Evolutionary conservation across 2,888 invertebrate species (phyloP).

Genomic region (Mythimna pallens): DNA sequence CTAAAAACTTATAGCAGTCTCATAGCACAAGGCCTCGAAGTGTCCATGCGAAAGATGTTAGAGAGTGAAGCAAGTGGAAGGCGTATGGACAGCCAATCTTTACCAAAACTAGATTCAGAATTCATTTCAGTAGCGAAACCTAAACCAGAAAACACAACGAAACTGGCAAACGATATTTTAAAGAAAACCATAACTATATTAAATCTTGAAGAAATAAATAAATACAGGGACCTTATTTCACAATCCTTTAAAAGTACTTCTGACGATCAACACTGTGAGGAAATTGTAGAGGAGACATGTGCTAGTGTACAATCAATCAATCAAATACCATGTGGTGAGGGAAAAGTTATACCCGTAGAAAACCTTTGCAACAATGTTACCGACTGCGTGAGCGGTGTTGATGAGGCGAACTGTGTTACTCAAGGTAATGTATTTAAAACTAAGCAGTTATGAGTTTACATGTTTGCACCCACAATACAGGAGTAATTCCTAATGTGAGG

Average conservation of each 20-base stretch:
- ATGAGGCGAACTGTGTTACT: conserved; percentile 77
- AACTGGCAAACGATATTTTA: neutral
- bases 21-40: conserved; percentile 63
- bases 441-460: neutral
- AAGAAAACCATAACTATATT: conserved; percentile 13
- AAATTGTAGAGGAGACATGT: conserved; percentile 69
- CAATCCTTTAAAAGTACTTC: conserved; percentile 42
- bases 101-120: conserved; percentile 13
- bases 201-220: conserved; percentile 45
- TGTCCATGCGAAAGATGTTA: conserved; percentile 60
- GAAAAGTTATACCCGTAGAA: conserved; percentile 68
- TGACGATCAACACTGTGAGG: conserved; percentile 61
- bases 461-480: too few relatives aligned
- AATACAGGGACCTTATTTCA: conserved; percentile 46
- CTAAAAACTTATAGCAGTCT: conserved; percentile 68
- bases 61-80: conserved; percentile 22
- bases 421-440: conserved; percentile 70
- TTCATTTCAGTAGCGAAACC: neutral
- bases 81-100: conserved; percentile 23
- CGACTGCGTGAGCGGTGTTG: conserved; percentile 78
- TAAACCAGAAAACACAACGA: neutral
- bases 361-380: conserved; percentile 77
- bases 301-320: conserved; percentile 71
- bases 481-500: too few relatives aligned
- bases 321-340: conserved; percentile 72